Conservation (phyloP, 2,113 vertebrate genomes). For the Lepus timidus region DNA sequence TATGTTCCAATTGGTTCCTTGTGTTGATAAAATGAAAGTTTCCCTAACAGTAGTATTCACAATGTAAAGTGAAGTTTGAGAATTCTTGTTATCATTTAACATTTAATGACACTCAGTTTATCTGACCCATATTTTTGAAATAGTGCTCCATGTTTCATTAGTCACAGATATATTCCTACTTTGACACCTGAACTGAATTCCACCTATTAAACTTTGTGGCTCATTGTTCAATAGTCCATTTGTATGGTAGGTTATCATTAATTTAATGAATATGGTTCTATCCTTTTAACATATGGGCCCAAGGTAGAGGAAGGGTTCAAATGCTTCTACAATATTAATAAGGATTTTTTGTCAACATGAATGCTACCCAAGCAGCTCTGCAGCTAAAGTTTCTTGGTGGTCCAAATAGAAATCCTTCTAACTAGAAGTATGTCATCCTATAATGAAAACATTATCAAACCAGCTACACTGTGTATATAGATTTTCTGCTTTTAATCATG, state of each 20-base stretch:
- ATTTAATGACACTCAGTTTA: conserved; percentile 45
- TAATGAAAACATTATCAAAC: conserved; percentile 78
- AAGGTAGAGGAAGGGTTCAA: not conserved
- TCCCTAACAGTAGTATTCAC: not conserved
- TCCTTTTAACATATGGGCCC: conserved; percentile 1
- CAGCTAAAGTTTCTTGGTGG: conserved; percentile 28
- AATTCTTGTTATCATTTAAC: conserved; percentile 54
- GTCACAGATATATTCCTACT: conserved; percentile 20
- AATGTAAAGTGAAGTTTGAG: not conserved
- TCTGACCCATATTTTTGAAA: conserved; percentile 33
- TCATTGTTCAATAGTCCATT: conserved; percentile 33
- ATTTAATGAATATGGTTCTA: conserved; percentile 33
- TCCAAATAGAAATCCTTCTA: conserved; percentile 76
- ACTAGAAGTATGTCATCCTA: conserved; percentile 65
- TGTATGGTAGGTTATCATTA: conserved; percentile 47
- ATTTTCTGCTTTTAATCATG: conserved; percentile 82
- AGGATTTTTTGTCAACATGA: conserved; percentile 4
- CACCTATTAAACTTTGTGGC: conserved; percentile 41
- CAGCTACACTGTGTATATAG: conserved; percentile 70
- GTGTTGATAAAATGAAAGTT: conserved; percentile 74
- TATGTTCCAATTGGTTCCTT: conserved; percentile 61
- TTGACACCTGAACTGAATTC: not conserved
- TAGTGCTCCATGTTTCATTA: conserved; percentile 18
- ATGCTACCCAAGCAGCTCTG: conserved; percentile 36
- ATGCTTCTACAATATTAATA: not conserved